Percentiles rank a stretch among this genome's conserved stretches.
These are phyloP conservation scores for Charadrius vociferus DNA, from an alignment of 2,113 vertebrate genomes.

Conservation along the genomic window DNA sequence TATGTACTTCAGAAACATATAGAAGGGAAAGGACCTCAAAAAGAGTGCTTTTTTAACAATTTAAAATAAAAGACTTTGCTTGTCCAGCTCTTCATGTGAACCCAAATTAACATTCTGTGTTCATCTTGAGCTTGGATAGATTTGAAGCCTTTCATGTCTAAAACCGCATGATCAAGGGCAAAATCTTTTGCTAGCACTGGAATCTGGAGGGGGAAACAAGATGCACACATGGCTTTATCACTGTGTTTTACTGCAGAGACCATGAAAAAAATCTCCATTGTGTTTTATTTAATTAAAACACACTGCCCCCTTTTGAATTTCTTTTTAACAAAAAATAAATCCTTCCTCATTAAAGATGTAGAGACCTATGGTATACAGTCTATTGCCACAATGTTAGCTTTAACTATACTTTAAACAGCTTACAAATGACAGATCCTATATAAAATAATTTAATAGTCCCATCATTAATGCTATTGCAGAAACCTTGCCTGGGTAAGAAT, in stretches of 20 bases:
- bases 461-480: not conserved
- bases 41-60: constrained; percentile 29
- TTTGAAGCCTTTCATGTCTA: constrained; percentile 65
- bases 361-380: not conserved
- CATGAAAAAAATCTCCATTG: not conserved
- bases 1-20: not conserved
- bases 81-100: constrained; percentile 22
- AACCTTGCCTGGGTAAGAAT: not conserved
- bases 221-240: not conserved
- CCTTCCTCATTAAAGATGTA: constrained; percentile 14
- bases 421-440: not conserved
- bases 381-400: not conserved
- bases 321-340: constrained; percentile 47
- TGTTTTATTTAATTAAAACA: constrained; percentile 54
- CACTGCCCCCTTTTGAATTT: constrained; percentile 50
- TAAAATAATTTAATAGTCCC: constrained; percentile 12
- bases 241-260: constrained; percentile 27
- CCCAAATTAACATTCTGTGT: constrained; percentile 61
- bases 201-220: constrained; percentile 33
- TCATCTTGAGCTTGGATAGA: constrained; percentile 48
- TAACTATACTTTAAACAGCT: constrained; percentile 15
- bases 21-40: not conserved
- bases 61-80: constrained; percentile 59
- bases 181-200: constrained; percentile 47
- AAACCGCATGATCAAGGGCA: constrained; percentile 64